These are phyloP conservation scores for Dasypus novemcinctus DNA, from an alignment of 2,113 vertebrate genomes.

Conservation along the genomic window DNA sequence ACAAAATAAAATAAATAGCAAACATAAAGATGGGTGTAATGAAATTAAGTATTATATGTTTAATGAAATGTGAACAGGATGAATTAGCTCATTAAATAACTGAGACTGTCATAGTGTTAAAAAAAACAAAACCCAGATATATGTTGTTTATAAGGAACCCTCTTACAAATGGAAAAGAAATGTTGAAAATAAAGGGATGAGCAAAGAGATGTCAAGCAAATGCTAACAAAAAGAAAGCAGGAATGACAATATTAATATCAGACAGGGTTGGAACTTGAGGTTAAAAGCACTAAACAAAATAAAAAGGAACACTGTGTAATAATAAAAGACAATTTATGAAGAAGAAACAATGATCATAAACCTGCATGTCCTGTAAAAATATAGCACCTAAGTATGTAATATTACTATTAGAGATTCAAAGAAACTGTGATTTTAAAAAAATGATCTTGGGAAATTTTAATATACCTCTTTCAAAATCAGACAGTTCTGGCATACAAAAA, in stretches of 20 bases:
- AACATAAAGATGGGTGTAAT: neutral
- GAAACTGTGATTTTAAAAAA: neutral
- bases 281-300: conserved; percentile 55
- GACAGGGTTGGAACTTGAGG: conserved; percentile 36
- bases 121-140: conserved; percentile 55
- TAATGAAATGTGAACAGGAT: neutral
- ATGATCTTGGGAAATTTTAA: neutral
- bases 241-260: conserved; percentile 60
- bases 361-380: neutral
- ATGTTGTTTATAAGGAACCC: conserved; percentile 48
- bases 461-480: neutral
- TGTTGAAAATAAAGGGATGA: conserved; percentile 35
- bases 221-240: conserved; percentile 53
- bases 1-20: conserved; percentile 17
- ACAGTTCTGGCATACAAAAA: neutral
- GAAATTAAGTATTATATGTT: neutral
- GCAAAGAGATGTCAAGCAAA: conserved; percentile 55
- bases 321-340: conserved; percentile 59
- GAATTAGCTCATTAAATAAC: conserved; percentile 22
- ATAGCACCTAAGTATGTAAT: neutral
- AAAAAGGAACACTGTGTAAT: conserved; percentile 42
- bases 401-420: neutral
- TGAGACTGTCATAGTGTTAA: neutral
- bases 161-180: conserved; percentile 51
- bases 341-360: conserved; percentile 45